A percentile compares a stretch with the other conserved stretches of the same genome.
phyloP scores from a whole-genome alignment of 1,140 invertebrate genomes.

The Drosophila repleta region DNA sequence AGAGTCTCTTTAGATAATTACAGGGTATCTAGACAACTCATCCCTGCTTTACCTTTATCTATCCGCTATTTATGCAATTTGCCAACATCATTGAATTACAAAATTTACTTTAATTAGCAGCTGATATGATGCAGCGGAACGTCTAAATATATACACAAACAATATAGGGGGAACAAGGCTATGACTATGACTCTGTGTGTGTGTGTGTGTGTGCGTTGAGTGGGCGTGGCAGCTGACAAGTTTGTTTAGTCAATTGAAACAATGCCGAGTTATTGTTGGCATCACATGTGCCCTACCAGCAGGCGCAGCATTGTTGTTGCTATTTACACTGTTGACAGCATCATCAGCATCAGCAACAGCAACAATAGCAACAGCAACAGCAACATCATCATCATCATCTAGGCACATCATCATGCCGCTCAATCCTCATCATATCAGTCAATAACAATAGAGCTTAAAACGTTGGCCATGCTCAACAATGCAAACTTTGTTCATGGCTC shows the following conservation, averaged over 20 bases:
- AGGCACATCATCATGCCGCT: conserved; percentile 10
- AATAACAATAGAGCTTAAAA: conserved; percentile 33
- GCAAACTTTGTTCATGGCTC: conserved; percentile 3
- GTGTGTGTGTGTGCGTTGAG: conserved; percentile 10
- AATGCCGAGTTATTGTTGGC: conserved; percentile 67
- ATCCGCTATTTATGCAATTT: too few relatives aligned
- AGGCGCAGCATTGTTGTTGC: conserved; percentile 53
- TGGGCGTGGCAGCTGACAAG: conserved; percentile 37
- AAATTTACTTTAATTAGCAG: conserved; percentile 80
- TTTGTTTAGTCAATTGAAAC: conserved; percentile 73
- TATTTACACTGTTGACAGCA: conserved; percentile 74
- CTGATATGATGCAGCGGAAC: conserved; percentile 36
- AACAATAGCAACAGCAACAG: conserved; percentile 4
- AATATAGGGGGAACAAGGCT: background rate
- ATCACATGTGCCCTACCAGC: background rate
- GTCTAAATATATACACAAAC: background rate
- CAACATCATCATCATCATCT: conserved; percentile 16
- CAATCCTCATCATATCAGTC: conserved; percentile 23
- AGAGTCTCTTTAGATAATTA: too few relatives aligned
- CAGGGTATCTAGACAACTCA: background rate
- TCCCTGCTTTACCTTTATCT: too few relatives aligned
- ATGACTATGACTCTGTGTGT: background rate
- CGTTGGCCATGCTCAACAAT: conserved; percentile 60
- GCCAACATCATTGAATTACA: conserved; percentile 61
- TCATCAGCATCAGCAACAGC: conserved; percentile 21